A percentile compares a stretch with the other conserved stretches of the same genome.
Conservation (phyloP, 2,113 vertebrate genomes). For the Neotoma lepida region DNA sequence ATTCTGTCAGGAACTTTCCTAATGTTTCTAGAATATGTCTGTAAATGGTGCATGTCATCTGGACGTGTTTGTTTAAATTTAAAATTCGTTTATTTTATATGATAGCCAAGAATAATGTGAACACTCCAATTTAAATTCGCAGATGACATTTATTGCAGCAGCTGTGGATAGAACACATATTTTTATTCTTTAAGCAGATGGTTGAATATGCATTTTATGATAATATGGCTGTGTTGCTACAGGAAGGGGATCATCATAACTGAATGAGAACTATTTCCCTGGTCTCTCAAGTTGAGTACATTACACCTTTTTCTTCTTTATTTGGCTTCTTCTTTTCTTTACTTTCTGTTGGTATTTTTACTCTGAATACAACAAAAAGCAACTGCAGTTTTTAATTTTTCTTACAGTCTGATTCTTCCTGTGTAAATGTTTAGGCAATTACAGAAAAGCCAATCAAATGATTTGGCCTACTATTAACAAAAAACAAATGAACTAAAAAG, state of each 20-base stretch:
- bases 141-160: conserved; percentile 48
- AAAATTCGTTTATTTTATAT: conserved; percentile 28
- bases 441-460: neutral
- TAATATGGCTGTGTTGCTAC: neutral
- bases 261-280: neutral
- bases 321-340: neutral
- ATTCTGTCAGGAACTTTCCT: neutral
- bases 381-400: neutral
- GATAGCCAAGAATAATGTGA: neutral
- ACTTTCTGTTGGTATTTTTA: neutral
- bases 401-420: neutral
- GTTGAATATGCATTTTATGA: conserved; percentile 53
- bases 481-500: neutral
- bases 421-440: neutral
- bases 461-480: neutral
- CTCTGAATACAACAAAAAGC: neutral
- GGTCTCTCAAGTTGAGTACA: neutral
- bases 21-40: neutral
- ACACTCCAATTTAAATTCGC: conserved; percentile 23
- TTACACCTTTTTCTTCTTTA: neutral
- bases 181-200: conserved; percentile 50
- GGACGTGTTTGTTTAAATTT: conserved; percentile 33
- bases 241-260: neutral
- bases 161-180: conserved; percentile 17
- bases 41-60: neutral